Evolutionary conservation across 2,113 vertebrate genomes (phyloP).

Genomic region (Thalassarche chlororhynchos): DNA sequence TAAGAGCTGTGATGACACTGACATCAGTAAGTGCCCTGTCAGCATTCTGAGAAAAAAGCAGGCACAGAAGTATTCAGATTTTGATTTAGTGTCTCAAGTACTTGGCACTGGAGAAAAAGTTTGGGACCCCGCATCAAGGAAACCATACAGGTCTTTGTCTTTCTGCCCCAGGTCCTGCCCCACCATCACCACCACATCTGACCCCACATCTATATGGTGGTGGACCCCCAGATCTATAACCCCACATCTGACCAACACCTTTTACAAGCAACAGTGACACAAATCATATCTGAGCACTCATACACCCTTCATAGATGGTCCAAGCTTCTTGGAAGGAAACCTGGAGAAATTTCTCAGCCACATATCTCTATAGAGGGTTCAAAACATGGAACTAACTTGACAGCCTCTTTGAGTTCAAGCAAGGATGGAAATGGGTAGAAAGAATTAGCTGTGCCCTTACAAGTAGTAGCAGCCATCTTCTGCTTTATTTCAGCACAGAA

Average conservation of each 20-base stretch:
- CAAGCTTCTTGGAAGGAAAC: neutral
- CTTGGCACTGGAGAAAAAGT: neutral
- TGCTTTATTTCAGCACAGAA: neutral
- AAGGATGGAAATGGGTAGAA: neutral
- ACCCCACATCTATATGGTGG: too few species aligned
- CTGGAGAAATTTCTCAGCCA: neutral
- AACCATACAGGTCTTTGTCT: neutral
- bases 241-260: neutral
- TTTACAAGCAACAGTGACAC: neutral
- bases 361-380: accelerated
- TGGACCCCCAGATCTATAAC: too few species aligned
- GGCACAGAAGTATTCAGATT: neutral
- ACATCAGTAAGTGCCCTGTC: neutral
- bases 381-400: neutral
- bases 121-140: neutral
- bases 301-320: neutral
- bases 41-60: neutral
- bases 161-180: neutral
- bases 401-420: neutral
- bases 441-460: neutral
- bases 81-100: neutral
- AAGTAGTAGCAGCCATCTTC: neutral
- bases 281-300: neutral
- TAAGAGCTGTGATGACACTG: neutral
- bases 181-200: neutral